These are phyloP conservation scores for Sylvia borin DNA, from an alignment of 2,797 vertebrate genomes.

Conservation along the genomic window DNA sequence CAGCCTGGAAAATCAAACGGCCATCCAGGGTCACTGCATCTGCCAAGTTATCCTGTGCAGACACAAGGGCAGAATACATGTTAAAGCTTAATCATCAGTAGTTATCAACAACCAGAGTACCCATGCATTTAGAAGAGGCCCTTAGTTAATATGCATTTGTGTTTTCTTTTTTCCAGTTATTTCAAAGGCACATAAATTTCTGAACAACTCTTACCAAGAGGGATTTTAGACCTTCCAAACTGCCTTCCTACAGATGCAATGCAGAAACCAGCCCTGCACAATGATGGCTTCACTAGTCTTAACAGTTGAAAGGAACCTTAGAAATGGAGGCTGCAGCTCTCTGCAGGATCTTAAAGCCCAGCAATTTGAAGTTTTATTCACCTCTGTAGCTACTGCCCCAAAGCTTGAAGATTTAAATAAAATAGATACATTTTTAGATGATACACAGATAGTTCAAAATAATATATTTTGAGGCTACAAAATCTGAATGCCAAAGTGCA, in stretches of 20 bases:
- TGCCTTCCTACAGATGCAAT: neutral
- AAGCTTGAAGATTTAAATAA: neutral
- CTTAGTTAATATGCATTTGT: neutral
- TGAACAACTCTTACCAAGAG: neutral
- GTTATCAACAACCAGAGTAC: neutral
- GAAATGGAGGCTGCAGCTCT: neutral
- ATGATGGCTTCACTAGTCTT: neutral
- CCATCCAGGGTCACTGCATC: conserved; percentile 86
- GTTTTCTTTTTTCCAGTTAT: neutral
- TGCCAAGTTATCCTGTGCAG: conserved; percentile 78
- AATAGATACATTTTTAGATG: neutral
- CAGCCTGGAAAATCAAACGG: conserved; percentile 81
- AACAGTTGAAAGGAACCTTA: neutral
- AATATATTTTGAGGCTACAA: neutral
- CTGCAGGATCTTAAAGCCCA: neutral
- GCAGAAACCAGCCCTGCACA: neutral
- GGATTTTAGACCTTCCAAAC: neutral
- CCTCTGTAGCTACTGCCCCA: neutral
- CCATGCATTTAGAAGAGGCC: neutral
- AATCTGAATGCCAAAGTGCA: neutral
- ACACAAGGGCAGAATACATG: neutral
- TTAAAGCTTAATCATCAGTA: neutral
- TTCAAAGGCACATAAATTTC: neutral
- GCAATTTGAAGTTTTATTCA: neutral
- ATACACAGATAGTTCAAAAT: neutral